Evolutionary conservation across 2,113 vertebrate species (phyloP), one percentile per base, ranked within the genome.

Genomic region (Pomatorhinus ruficollis): DNA sequence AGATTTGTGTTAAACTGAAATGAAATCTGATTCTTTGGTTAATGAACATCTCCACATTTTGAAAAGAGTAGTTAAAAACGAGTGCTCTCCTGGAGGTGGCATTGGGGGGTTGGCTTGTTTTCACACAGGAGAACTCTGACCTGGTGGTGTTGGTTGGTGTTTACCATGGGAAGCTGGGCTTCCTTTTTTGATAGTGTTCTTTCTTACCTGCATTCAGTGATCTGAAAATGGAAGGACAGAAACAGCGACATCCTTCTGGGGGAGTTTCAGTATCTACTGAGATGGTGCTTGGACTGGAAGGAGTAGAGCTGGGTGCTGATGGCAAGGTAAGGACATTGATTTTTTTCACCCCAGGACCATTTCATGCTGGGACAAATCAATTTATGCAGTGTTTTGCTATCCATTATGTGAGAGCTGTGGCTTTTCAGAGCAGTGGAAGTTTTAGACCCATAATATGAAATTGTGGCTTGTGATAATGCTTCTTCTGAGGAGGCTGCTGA

Each of bases 261-360:
- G 99, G 99, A 72, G 98, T 99, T 81, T 98, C 99, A 21, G 96
- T 98, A 53, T 98, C 98, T n/a, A 97, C 99, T 4, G 99, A 99
- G 98, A 99, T 99, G 98, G 98, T 99, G 59, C 98, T 99, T 31
- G 99, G 99, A 12, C 96, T 99, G 61, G 99, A 99, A 97, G 99
- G 99, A 6, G 99, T 99, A 59, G 99, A 99, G 57, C 97, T 99
- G 83, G 99, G 99, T 82, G 98, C 98, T 11, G 99, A 99, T 5
- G 98, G 99, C 93, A 98, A 99, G 98, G 99, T 99, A 98, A 98
- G 92, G 42, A 57, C 24, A 12, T 5, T 7, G 9, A 20, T 17
- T 42, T 61, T 61, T 66, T 59, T 87, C 44, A 79, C 28, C 22
- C 27, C 0, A 1, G 28, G 14, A 10, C 39, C 16, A 6, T 25